Percentiles rank a stretch among this genome's conserved stretches.
Conservation (phyloP, 2,113 vertebrate genomes). For the Scopus umbretta region DNA sequence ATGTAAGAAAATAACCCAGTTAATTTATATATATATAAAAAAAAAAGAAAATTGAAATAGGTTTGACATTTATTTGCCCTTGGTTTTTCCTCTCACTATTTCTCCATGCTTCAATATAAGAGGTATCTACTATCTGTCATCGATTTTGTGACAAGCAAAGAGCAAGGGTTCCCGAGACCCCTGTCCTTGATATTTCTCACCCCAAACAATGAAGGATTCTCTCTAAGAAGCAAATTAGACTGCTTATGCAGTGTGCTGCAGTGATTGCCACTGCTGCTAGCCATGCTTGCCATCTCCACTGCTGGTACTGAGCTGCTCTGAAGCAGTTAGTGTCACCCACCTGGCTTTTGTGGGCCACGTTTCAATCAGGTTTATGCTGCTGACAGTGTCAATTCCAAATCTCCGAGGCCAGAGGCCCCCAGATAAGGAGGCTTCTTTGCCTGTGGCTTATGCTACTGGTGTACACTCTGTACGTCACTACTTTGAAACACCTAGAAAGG, state of each 20-base stretch:
- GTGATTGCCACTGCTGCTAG: neutral
- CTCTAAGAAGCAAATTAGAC: neutral
- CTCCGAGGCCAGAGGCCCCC: neutral
- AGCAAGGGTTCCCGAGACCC: neutral
- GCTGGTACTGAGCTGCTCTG: neutral
- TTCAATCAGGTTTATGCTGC: neutral
- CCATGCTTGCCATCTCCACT: neutral
- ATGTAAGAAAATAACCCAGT: conserved; percentile 71
- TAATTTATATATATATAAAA: neutral
- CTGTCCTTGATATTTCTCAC: neutral
- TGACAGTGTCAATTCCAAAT: neutral
- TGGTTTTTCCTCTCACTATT: neutral
- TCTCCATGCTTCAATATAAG: neutral
- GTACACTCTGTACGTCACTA: neutral
- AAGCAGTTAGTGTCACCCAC: neutral
- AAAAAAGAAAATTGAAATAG: neutral
- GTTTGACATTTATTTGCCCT: neutral
- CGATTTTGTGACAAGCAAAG: neutral
- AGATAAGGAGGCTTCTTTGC: neutral
- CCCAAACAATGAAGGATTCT: neutral
- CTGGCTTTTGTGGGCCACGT: neutral
- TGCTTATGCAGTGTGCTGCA: neutral
- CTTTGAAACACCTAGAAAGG: neutral
- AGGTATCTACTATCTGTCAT: neutral
- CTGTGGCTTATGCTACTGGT: neutral